Evolutionary conservation across 2,888 invertebrate species (phyloP).

Genomic region (Andrena fulva): DNA sequence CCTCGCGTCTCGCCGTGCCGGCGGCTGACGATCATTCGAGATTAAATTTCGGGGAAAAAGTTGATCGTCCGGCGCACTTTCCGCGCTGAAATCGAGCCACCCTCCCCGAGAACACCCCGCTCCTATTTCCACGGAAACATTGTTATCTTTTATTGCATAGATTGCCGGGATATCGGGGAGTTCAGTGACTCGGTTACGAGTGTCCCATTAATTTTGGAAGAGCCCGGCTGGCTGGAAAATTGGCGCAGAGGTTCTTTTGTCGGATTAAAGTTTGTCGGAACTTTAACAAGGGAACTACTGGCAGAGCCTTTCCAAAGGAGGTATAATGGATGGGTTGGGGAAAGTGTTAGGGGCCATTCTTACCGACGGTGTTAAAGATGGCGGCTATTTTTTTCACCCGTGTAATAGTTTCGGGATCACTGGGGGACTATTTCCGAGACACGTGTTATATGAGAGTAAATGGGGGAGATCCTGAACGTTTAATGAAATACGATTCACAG

Average conservation of each 20-base stretch:
- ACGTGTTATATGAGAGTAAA: background rate
- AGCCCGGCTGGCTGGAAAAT: background rate
- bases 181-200: background rate
- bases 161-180: background rate
- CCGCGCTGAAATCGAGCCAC: no score
- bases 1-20: background rate
- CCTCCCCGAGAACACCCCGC: background rate
- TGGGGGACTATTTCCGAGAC: background rate
- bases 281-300: background rate
- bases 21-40: slow-evolving; percentile 17
- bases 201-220: background rate
- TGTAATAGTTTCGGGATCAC: background rate
- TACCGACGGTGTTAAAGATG: background rate
- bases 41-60: slow-evolving; percentile 49
- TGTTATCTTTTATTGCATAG: background rate
- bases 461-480: background rate
- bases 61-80: slow-evolving; percentile 17
- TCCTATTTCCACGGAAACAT: background rate
- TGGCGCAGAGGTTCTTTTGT: background rate
- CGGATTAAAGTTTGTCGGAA: background rate
- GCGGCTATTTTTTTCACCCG: background rate
- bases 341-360: background rate
- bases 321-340: background rate
- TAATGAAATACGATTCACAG: no score
- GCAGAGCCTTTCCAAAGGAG: background rate